These are phyloP conservation scores for Loxodonta africana DNA, from an alignment of 2,113 vertebrate genomes.

Conservation along the genomic window DNA sequence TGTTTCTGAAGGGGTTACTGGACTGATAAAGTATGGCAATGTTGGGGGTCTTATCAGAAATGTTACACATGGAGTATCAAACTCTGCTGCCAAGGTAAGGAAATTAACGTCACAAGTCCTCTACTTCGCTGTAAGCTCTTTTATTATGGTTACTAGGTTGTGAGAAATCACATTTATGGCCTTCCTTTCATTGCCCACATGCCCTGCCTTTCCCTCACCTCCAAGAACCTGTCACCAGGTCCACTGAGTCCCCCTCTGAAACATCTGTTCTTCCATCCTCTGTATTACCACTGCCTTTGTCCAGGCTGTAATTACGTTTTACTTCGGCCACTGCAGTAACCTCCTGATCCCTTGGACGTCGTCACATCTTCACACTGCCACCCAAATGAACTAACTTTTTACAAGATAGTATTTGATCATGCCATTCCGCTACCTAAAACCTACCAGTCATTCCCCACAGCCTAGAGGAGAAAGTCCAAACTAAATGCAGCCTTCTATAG, in stretches of 20 bases:
- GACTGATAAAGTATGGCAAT: constrained; percentile 97
- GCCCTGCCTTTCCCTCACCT: background rate
- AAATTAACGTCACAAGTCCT: background rate
- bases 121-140: rapidly evolving
- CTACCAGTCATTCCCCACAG: background rate
- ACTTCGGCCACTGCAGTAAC: background rate
- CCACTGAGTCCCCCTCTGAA: rapidly evolving
- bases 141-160: background rate
- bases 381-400: background rate
- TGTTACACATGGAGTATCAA: constrained; percentile 98
- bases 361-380: background rate
- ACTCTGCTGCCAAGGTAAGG: constrained; percentile 98
- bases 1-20: constrained; percentile 96
- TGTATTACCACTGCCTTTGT: rapidly evolving
- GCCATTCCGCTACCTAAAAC: background rate
- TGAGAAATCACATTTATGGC: background rate
- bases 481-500: background rate
- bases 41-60: constrained; percentile 97
- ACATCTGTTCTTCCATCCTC: background rate
- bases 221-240: background rate
- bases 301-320: background rate
- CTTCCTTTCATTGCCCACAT: background rate
- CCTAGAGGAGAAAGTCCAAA: background rate
- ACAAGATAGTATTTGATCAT: background rate
- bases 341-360: background rate